Evolutionary conservation across 2,888 invertebrate species (phyloP), one percentile per base, ranked within the genome.

Genomic region (Oligia fasciuncula): DNA sequence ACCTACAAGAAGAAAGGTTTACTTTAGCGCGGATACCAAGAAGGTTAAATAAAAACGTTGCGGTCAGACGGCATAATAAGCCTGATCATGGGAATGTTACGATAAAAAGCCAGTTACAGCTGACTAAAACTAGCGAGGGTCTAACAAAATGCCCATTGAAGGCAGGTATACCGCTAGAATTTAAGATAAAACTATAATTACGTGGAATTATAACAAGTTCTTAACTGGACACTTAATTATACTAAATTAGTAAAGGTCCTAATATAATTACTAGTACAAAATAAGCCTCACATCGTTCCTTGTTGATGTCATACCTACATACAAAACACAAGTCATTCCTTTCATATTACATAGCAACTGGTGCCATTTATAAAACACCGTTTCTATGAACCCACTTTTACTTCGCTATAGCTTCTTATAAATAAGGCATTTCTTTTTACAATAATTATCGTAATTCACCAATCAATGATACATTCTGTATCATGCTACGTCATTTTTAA

Each of bases 351-450:
- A 73, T 70, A 88, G 84, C 77, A 88, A 84, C 73, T 76, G 76
- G 57, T 74, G 76, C 82, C 63, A 63, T 68, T 80, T 80, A 85
- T 67, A 84, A 83, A 83, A 81, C 85, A 73, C 75, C 63, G 54
- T 76, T 76, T 71, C 66, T 73, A 80, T 78, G 73, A 89, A 84
- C 77, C 81, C 78, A 81, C 71, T 57, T 69, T 81, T 67, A 66
- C 77, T 80, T 77, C 67, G 76, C 88, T 83, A 88, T 81, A 88
- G 81, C 84, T 89, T 88, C 88, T 84, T 89, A 88, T 81, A 88
- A 89, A 89, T 88, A 88, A 88, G 88, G 88, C 88, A 88, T 89
- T 88, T 88, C 88, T 88, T 84, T 83, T 83, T 82, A 87, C 88
- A 75, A 76, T 87, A 81, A 62, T 81, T 81, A 81, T 82, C 57